These are phyloP conservation scores for Meghimatium bilineatum DNA, from an alignment of 2,888 invertebrate genomes.

Conservation along the genomic window DNA sequence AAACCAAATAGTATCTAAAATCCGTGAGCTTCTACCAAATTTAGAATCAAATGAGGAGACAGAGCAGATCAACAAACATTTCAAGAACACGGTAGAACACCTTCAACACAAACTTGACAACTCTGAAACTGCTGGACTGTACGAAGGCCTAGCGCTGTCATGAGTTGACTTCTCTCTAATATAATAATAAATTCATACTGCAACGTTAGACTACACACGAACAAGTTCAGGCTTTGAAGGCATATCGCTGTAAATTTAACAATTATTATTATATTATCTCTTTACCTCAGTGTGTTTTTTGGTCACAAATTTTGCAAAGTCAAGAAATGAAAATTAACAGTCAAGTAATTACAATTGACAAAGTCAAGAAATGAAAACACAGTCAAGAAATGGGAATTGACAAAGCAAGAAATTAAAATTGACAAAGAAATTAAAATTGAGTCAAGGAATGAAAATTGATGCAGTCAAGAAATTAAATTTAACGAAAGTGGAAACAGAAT, in stretches of 20 bases:
- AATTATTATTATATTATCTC: no score
- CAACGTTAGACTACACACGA: background rate
- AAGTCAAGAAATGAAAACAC: no score
- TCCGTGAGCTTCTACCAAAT: conserved; percentile 94
- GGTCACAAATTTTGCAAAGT: no score
- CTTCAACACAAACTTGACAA: conserved; percentile 67
- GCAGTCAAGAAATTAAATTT: background rate
- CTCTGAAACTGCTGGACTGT: conserved; percentile 66
- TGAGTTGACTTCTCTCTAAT: background rate
- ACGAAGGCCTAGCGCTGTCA: conserved; percentile 69
- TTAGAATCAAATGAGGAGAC: conserved; percentile 96
- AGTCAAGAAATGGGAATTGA: no score
- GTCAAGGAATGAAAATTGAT: background rate
- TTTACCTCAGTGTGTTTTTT: no score
- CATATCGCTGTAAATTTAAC: no score
- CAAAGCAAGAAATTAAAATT: no score
- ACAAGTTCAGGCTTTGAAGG: no score
- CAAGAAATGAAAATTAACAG: no score
- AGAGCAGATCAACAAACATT: conserved; percentile 96
- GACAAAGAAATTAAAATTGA: no score
- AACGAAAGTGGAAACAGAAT: background rate
- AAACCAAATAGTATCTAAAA: conserved; percentile 90
- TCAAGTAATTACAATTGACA: no score
- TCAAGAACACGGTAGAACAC: conserved; percentile 81
- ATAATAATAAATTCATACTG: background rate